Evolutionary conservation across 2,888 invertebrate genomes (phyloP).

Genomic region (Coenonympha glycerion): DNA sequence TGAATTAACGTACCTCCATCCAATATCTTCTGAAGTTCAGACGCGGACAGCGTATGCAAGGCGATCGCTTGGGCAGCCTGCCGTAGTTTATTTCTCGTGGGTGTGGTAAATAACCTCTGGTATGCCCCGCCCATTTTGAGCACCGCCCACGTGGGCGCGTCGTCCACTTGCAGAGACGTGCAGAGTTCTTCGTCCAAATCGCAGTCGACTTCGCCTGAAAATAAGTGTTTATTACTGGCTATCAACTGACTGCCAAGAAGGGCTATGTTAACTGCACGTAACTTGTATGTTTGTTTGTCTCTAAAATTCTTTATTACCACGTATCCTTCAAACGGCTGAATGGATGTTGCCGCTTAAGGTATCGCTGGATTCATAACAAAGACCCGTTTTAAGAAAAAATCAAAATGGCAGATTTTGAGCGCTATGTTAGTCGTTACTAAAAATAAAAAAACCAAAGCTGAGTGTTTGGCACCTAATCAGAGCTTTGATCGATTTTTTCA

Average conservation of each 20-base stretch:
- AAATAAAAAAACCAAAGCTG: too few relatives aligned
- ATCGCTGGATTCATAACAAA: too few relatives aligned
- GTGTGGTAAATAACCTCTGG: constrained; percentile 76
- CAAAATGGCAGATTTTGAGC: background rate
- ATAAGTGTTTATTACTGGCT: too few relatives aligned
- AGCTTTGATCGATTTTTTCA: too few relatives aligned
- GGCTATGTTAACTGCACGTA: too few relatives aligned
- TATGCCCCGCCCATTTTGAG: constrained; percentile 85
- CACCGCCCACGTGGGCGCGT: constrained; percentile 82
- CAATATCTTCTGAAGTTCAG: constrained; percentile 76
- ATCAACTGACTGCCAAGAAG: too few relatives aligned
- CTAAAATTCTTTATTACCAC: too few relatives aligned
- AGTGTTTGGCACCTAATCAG: too few relatives aligned
- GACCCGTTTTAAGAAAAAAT: too few relatives aligned
- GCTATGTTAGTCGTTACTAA: too few relatives aligned
- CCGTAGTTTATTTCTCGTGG: constrained; percentile 22
- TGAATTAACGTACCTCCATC: constrained; percentile 63
- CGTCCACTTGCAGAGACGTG: constrained; percentile 72
- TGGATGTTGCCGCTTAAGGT: too few relatives aligned
- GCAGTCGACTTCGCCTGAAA: constrained; percentile 78
- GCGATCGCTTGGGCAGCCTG: constrained; percentile 45
- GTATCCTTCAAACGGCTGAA: background rate
- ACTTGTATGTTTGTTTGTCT: too few relatives aligned
- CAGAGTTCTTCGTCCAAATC: constrained; percentile 75
- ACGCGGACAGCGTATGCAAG: constrained; percentile 78